A percentile compares a stretch with the other conserved stretches of the same genome.
Conservation (phyloP, 1,140 invertebrate species). For the Pristionchus pacificus region DNA sequence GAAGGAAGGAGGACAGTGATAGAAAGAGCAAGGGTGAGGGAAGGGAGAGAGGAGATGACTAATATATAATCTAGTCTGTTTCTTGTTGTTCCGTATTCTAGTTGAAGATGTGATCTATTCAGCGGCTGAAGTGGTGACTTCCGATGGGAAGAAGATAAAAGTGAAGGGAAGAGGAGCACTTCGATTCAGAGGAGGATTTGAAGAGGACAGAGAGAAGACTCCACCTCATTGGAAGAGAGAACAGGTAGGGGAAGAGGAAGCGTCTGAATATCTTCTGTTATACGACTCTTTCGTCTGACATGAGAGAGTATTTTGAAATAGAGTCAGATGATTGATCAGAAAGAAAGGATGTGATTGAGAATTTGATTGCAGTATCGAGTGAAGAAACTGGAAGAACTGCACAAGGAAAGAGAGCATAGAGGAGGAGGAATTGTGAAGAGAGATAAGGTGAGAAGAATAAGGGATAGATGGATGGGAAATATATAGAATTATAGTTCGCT, state of each 20-base stretch:
- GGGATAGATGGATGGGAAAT: no score
- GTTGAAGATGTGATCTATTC: no score
- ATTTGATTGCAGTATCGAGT: slow-evolving; percentile 20
- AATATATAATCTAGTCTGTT: no score
- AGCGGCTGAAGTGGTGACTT: no score
- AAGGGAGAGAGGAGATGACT: neutral
- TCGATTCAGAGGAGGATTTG: slow-evolving; percentile 7
- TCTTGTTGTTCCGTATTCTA: no score
- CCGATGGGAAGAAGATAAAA: slow-evolving; percentile 20
- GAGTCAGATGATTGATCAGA: neutral
- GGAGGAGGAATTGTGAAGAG: slow-evolving; percentile 11
- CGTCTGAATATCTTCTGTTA: neutral
- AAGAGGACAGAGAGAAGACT: slow-evolving; percentile 10
- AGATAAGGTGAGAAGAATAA: slow-evolving; percentile 19
- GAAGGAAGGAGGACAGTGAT: neutral
- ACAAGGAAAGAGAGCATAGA: slow-evolving; percentile 6
- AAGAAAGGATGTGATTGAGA: neutral
- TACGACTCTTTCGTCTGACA: neutral
- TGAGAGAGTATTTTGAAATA: no score
- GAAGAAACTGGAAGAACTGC: slow-evolving; percentile 22
- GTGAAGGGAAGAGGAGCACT: slow-evolving; percentile 31
- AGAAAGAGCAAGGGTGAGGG: neutral
- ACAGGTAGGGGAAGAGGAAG: slow-evolving; percentile 11
- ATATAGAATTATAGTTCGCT: no score
- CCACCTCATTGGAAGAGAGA: slow-evolving; percentile 31